Conservation (phyloP, 64 coral and sea anemone species). For the Montipora sp. region DNA sequence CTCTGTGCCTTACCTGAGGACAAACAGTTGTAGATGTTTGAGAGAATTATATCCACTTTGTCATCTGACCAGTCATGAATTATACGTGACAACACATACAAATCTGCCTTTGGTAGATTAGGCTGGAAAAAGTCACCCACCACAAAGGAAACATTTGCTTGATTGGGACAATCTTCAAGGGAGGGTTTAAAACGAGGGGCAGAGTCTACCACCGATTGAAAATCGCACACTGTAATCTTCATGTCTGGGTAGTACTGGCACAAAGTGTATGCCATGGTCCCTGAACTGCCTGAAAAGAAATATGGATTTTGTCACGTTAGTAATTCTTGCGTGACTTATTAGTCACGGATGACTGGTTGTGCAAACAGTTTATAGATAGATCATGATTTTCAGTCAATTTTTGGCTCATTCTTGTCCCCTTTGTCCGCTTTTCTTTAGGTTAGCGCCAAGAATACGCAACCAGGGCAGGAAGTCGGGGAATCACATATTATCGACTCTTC, state of each 20-base stretch:
- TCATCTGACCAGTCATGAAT: slow-evolving; percentile 67
- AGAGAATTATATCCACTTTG: slow-evolving; percentile 56
- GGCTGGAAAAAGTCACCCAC: slow-evolving; percentile 70
- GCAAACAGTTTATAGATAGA: no score
- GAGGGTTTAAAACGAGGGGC: slow-evolving; percentile 58
- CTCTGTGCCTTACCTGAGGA: slow-evolving; percentile 60
- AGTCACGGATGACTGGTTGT: no score
- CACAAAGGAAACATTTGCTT: slow-evolving; percentile 62
- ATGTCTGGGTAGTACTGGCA: slow-evolving; percentile 72
- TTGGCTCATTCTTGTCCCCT: no score
- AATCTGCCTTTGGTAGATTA: slow-evolving; percentile 69
- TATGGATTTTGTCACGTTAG: neutral
- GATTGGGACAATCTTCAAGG: slow-evolving; percentile 67
- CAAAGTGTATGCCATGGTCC: slow-evolving; percentile 59
- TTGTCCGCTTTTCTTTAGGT: no score
- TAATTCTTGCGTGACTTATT: no score
- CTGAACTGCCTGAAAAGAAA: slow-evolving; percentile 29
- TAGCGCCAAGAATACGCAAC: no score
- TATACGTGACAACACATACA: slow-evolving; percentile 63
- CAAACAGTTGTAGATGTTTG: slow-evolving; percentile 64
- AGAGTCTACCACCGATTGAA: slow-evolving; percentile 57
- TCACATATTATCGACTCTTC: no score
- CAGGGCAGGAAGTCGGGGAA: no score
- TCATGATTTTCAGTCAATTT: no score
- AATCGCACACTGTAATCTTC: slow-evolving; percentile 77